Evolutionary conservation across 2,113 vertebrate species (phyloP).

Genomic region (Podarcis cretensis): DNA sequence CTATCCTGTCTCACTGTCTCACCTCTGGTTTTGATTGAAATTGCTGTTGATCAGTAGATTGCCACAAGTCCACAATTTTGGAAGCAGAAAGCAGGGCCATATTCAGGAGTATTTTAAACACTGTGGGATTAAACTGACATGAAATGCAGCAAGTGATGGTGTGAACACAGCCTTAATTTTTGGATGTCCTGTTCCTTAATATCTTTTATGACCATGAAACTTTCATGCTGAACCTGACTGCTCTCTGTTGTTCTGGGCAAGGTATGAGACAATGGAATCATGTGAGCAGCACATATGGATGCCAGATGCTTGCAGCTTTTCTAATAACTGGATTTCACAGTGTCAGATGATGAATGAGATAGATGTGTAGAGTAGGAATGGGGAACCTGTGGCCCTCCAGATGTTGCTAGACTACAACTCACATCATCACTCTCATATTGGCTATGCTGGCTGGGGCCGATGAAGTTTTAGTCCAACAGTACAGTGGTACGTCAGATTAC

Average conservation of each 20-base stretch:
- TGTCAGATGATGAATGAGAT: not conserved
- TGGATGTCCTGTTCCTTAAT: not conserved
- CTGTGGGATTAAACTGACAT: not conserved
- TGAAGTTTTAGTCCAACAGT: not conserved
- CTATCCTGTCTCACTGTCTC: not conserved
- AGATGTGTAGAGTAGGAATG: not conserved
- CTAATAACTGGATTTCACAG: not conserved
- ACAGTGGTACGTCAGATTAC: too few relatives aligned
- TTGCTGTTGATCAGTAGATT: not conserved
- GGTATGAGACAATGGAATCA: not conserved
- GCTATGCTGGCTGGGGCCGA: not conserved
- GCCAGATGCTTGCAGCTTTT: not conserved
- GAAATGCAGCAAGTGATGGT: not conserved
- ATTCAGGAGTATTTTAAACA: not conserved
- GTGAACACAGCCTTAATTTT: not conserved
- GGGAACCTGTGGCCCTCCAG: not conserved
- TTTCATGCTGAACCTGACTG: not conserved
- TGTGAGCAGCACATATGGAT: not conserved
- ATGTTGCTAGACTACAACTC: not conserved
- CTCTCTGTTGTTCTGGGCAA: not conserved
- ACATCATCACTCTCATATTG: not conserved
- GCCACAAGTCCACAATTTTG: not conserved
- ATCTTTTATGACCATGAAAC: not conserved
- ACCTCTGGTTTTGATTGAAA: not conserved
- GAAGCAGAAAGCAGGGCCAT: not conserved